Evolutionary conservation across 2,113 vertebrate species (phyloP).

Genomic region (Otocyon megalotis): DNA sequence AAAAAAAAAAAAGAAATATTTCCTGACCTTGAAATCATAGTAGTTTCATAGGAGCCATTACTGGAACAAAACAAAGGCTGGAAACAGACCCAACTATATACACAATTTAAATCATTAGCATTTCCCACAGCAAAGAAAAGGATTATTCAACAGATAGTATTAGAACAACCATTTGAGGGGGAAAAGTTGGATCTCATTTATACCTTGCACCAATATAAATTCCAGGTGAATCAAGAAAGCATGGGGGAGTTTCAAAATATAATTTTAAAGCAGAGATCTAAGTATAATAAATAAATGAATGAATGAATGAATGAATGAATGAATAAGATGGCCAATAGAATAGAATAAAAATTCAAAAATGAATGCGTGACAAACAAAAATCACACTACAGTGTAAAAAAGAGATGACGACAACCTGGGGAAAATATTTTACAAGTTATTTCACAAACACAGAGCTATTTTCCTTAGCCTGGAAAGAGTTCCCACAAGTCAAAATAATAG

Average conservation of each 20-base stretch:
- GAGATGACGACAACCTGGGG: background rate
- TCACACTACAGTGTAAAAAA: background rate
- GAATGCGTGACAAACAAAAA: background rate
- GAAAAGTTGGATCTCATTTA: background rate
- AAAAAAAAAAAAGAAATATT: background rate
- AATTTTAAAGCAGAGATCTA: background rate
- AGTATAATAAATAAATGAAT: background rate
- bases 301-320: background rate
- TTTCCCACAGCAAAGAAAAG: background rate
- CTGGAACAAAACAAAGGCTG: background rate
- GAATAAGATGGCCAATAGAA: background rate
- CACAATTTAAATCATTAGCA: background rate
- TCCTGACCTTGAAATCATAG: background rate
- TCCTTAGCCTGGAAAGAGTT: background rate
- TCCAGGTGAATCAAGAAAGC: constrained; percentile 9
- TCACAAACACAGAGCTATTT: background rate
- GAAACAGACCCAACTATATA: background rate
- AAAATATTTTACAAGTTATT: constrained; percentile 34
- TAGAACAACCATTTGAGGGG: background rate
- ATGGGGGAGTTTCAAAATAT: background rate
- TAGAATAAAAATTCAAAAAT: background rate
- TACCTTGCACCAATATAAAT: background rate
- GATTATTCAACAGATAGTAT: background rate
- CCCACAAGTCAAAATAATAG: constrained; percentile 16
- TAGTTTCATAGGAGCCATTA: background rate